Evolutionary conservation across 2,888 invertebrate species (phyloP).

Genomic region (Chaetogeoica ovagalla): DNA sequence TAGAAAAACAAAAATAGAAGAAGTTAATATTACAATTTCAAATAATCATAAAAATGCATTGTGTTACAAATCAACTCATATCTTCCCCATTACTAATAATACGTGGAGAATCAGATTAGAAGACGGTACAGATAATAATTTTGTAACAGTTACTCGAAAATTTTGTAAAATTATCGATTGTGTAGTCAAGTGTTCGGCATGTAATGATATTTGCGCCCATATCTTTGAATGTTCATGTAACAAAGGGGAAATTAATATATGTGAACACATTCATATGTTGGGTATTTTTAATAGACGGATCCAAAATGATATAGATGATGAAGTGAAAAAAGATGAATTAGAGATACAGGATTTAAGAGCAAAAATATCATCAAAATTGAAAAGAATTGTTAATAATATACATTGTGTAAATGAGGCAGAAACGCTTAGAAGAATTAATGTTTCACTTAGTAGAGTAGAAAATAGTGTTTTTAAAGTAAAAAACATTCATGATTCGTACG

Average conservation of each 20-base stretch:
- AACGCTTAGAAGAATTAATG: slow-evolving; percentile 24
- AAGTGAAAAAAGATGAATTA: background rate
- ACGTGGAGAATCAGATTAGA: slow-evolving; percentile 54
- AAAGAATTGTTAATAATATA: slow-evolving; percentile 22
- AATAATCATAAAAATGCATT: slow-evolving; percentile 51
- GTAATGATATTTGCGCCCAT: slow-evolving; percentile 54
- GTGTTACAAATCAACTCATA: slow-evolving; percentile 47
- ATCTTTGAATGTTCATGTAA: slow-evolving; percentile 54
- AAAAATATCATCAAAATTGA: slow-evolving; percentile 24
- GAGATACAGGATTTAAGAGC: slow-evolving; percentile 27
- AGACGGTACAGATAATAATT: slow-evolving; percentile 51
- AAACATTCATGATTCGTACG: background rate
- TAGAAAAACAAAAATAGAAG: slow-evolving; percentile 51
- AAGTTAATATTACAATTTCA: slow-evolving; percentile 49
- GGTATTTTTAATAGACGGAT: slow-evolving; percentile 37
- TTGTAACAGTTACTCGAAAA: slow-evolving; percentile 48
- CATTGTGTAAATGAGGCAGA: slow-evolving; percentile 40
- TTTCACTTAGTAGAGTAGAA: slow-evolving; percentile 23
- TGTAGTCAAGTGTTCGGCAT: slow-evolving; percentile 25
- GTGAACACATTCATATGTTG: slow-evolving; percentile 54
- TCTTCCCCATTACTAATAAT: slow-evolving; percentile 30
- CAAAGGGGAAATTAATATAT: slow-evolving; percentile 53
- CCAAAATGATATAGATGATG: background rate
- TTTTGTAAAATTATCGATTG: slow-evolving; percentile 49
- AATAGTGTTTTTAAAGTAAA: slow-evolving; percentile 22